Evolutionary conservation across 2,888 invertebrate genomes (phyloP), one percentile per base, ranked within the genome.

Genomic region (Rhamphomyia laevipes): DNA sequence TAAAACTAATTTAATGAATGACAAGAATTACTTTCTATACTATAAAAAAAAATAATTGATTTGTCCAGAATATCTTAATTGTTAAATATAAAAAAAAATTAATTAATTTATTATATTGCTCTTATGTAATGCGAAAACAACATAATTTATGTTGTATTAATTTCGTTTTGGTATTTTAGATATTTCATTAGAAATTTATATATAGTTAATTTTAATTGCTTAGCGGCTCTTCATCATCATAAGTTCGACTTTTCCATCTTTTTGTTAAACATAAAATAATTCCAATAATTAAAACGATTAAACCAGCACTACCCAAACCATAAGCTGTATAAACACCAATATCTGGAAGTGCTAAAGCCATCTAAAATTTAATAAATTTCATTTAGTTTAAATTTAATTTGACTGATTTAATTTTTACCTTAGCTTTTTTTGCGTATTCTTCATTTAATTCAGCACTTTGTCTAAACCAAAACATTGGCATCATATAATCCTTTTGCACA

Each of bases 401-500:
- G 7, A 38, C n/a, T 17, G 10, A 7, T 48, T 10, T 6, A 9
- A n/a, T 12, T 47, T 43, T 56, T 50, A 70, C 67, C 58, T 56
- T 70, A 2, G 68, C 63, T 50, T 56, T 61, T 27, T 54, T 52
- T 3, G 82, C 79, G 57, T 82, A 75, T 23, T 78, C 71, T 5
- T 75, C 67, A 38, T 78, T 77, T 10, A 81, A 65, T 43, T 67
- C 62, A 43, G 82, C 79, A 55, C 76, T 74, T 66, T 88, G 85
- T 1, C 75, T 73, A 69, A 89, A 88, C 84, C 86, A 86, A 61
- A 88, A 72, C 73, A 82, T 78, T 3, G 88, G 88, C 64, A 86
- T 74, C 63, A 77, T 75, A 49, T 77, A 70, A 40, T 48, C 46
- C 15, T 71, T 72, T 2, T 66, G 71, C 12, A 80, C 64, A 46